Conservation (phyloP, 2,113 vertebrate genomes). For the Rhegmatorhina hoffmannsi region DNA sequence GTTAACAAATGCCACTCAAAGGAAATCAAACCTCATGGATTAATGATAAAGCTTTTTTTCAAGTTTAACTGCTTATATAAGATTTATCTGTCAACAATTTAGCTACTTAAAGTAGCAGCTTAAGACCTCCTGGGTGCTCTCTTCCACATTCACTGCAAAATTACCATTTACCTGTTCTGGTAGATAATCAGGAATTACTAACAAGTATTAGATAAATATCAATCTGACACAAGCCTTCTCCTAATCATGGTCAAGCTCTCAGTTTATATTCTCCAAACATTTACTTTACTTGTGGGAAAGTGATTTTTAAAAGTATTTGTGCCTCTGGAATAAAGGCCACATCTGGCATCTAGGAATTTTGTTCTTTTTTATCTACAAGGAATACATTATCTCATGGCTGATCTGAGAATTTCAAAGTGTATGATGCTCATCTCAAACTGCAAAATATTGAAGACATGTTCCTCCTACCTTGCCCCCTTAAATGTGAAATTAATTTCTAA, state of each 20-base stretch:
- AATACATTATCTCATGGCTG: neutral
- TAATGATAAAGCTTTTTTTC: neutral
- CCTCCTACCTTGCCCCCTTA: neutral
- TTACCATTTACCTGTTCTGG: neutral
- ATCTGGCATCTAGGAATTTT: neutral
- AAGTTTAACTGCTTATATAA: neutral
- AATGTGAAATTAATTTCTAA: neutral
- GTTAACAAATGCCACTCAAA: neutral
- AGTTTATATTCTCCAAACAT: neutral
- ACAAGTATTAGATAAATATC: neutral
- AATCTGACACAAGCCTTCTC: neutral
- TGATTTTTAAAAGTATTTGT: neutral
- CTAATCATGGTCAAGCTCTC: neutral
- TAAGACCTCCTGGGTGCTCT: neutral
- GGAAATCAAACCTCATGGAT: neutral
- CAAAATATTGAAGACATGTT: neutral
- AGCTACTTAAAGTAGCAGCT: neutral
- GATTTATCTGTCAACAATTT: neutral
- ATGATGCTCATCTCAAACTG: neutral
- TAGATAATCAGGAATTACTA: neutral
- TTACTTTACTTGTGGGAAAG: neutral
- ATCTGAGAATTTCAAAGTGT: neutral
- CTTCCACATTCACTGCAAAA: neutral
- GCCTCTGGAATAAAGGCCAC: neutral
- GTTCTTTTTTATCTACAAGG: neutral